Percentiles rank a stretch among this genome's conserved stretches.
These are phyloP conservation scores for Pygmarrhopalites habei DNA, from an alignment of 1,140 invertebrate species.

Conservation along the genomic window DNA sequence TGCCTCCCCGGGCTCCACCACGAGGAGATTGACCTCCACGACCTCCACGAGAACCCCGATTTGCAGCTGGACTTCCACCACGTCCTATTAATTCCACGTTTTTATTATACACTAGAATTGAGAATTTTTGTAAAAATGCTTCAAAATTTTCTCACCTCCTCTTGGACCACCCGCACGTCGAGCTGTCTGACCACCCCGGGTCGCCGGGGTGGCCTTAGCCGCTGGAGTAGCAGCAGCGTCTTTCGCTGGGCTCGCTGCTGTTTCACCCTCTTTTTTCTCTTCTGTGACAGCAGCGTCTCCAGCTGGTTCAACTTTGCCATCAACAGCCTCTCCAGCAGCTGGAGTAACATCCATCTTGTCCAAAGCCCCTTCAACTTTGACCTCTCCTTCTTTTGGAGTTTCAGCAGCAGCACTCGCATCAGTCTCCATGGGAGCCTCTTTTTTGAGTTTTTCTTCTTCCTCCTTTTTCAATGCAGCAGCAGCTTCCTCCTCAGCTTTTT, in stretches of 20 bases:
- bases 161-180: conserved; percentile 1
- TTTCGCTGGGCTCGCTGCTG: background rate
- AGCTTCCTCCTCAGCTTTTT: conserved; percentile 2
- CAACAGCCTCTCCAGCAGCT: conserved; percentile 2
- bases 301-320: no score
- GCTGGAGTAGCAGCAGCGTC: background rate
- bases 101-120: no score
- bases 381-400: background rate
- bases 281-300: background rate
- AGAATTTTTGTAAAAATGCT: no score
- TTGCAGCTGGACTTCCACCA: no score
- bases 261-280: background rate
- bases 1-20: background rate
- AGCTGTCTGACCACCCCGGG: conserved; percentile 4
- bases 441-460: background rate
- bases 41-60: conserved; percentile 3
- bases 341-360: background rate
- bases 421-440: background rate
- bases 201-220: background rate
- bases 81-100: no score
- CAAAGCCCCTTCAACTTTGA: background rate
- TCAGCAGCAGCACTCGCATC: conserved; percentile 1
- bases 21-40: conserved; percentile 10
- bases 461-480: conserved; percentile 1
- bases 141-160: background rate